Conservation (phyloP, 2,888 invertebrate genomes). For the Microchrysa polita region DNA sequence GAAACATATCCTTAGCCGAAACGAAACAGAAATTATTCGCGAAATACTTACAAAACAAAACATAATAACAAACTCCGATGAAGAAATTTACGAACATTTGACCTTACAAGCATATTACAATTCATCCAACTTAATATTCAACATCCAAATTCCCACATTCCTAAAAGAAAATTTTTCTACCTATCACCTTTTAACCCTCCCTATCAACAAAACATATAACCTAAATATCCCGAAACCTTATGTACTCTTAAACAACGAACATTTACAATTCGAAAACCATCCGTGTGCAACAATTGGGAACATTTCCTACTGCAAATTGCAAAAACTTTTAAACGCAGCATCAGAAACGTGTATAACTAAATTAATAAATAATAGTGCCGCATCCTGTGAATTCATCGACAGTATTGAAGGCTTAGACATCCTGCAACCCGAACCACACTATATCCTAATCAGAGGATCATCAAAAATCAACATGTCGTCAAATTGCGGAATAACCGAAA, state of each 20-base stretch:
- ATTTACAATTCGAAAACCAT: background rate
- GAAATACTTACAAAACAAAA: no score
- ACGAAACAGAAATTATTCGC: no score
- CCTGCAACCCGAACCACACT: slow-evolving; percentile 6
- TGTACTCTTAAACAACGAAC: background rate
- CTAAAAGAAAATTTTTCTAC: background rate
- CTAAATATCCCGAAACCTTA: background rate
- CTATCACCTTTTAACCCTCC: background rate
- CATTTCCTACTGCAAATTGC: no score
- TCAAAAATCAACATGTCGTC: background rate
- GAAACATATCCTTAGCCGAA: background rate
- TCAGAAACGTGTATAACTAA: background rate
- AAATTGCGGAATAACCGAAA: background rate
- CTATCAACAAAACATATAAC: background rate
- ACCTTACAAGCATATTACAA: slow-evolving; percentile 3
- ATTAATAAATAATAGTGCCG: background rate
- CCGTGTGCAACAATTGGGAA: background rate
- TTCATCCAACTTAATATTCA: background rate
- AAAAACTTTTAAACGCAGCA: no score
- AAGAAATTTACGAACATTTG: background rate
- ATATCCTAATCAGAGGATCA: background rate
- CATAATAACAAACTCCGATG: background rate
- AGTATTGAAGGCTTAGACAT: background rate
- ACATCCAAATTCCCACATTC: background rate
- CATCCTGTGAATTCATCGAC: slow-evolving; percentile 7